phyloP scores from a whole-genome alignment of 2,113 vertebrate genomes.

The Chroicocephalus ridibundus region DNA sequence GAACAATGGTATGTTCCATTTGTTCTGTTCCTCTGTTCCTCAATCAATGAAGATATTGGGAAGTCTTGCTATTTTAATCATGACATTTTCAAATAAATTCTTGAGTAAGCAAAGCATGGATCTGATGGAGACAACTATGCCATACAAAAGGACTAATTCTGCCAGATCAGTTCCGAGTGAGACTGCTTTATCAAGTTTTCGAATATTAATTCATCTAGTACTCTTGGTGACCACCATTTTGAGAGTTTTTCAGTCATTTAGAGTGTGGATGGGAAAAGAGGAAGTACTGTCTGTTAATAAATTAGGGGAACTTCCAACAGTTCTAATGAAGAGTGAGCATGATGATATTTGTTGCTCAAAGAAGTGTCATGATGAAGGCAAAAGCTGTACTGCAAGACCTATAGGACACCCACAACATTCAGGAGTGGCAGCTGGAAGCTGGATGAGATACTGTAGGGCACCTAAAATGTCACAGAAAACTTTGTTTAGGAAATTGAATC shows the following conservation, averaged over 20 bases:
- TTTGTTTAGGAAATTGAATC: not conserved
- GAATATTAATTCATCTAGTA: not conserved
- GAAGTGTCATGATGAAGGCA: not conserved
- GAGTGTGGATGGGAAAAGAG: not conserved
- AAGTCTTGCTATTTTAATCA: not conserved
- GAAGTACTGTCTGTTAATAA: not conserved
- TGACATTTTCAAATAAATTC: not conserved
- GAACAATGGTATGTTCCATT: not conserved
- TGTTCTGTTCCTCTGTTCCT: not conserved
- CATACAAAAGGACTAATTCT: not conserved
- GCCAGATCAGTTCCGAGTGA: not conserved
- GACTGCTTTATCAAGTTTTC: not conserved
- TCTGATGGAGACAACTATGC: not conserved
- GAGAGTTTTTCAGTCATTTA: not conserved
- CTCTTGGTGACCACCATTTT: not conserved
- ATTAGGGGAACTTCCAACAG: not conserved
- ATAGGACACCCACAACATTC: not conserved
- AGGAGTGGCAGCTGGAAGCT: not conserved
- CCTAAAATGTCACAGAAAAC: not conserved
- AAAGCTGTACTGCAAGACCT: not conserved
- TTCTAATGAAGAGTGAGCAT: not conserved
- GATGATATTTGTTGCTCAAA: not conserved
- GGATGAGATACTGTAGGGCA: not conserved
- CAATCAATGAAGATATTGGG: not conserved
- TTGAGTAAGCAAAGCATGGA: not conserved